These are phyloP conservation scores for Sylvilagus bachmani DNA, from an alignment of 2,113 vertebrate species.

Conservation along the genomic window DNA sequence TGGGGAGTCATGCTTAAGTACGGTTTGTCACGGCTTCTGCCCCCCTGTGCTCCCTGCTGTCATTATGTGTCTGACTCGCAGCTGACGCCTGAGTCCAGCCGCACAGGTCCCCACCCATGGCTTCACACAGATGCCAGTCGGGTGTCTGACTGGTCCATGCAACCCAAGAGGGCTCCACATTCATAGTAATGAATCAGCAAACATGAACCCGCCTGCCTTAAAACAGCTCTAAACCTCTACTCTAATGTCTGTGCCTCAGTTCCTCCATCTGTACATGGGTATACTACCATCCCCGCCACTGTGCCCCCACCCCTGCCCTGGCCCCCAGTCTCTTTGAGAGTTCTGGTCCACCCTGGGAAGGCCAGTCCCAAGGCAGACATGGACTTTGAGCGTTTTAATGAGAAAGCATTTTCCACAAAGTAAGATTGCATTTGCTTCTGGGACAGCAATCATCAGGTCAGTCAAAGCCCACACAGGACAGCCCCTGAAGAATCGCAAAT, in stretches of 20 bases:
- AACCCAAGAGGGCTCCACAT: neutral
- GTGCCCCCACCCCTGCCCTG: no score
- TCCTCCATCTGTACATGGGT: no score
- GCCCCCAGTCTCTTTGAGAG: neutral
- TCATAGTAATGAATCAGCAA: neutral
- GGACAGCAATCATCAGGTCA: neutral
- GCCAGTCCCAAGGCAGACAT: neutral
- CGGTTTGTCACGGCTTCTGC: neutral
- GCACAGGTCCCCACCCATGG: neutral
- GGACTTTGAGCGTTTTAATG: neutral
- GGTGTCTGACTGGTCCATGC: neutral
- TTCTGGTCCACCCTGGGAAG: neutral
- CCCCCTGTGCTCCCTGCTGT: no score
- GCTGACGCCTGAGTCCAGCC: neutral
- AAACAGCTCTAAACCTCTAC: neutral
- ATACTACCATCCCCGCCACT: no score
- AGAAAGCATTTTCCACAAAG: neutral
- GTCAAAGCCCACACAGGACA: neutral
- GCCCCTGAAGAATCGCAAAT: neutral
- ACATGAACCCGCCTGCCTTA: neutral
- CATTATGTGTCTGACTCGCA: neutral
- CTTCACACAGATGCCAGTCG: fast-evolving
- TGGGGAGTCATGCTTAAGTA: neutral
- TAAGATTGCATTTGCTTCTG: neutral
- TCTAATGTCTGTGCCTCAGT: no score